These are phyloP conservation scores for Xanthia icteritia DNA, from an alignment of 2,888 invertebrate genomes.

Conservation along the genomic window DNA sequence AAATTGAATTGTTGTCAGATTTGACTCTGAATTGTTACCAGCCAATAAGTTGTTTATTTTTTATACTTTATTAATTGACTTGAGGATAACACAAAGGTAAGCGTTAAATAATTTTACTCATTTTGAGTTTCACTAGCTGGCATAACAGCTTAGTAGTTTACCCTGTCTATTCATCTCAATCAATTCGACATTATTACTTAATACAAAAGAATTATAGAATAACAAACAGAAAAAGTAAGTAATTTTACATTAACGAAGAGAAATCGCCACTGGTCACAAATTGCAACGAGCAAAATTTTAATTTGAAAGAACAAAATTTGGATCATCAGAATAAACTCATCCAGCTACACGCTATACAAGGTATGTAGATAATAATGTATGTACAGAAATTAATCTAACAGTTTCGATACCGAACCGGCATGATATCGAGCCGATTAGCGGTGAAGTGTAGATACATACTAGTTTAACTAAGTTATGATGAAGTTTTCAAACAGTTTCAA, in stretches of 20 bases:
- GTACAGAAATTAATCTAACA: slow-evolving; percentile 28
- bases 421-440: slow-evolving; percentile 33
- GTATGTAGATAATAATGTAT: not conserved
- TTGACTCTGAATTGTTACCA: not conserved
- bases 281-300: not conserved
- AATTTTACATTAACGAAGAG: not conserved
- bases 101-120: not conserved
- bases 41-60: not conserved
- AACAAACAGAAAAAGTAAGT: not conserved
- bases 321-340: not conserved
- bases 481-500: slow-evolving; percentile 27
- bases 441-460: not conserved
- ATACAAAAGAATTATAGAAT: too few species aligned
- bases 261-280: not conserved
- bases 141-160: not conserved
- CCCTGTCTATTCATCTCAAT: not conserved
- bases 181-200: not conserved
- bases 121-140: not conserved
- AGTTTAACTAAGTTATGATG: slow-evolving; percentile 11
- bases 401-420: slow-evolving; percentile 18
- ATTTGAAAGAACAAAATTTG: not conserved
- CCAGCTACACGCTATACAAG: not conserved
- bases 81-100: not conserved
- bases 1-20: slow-evolving; percentile 1
- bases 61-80: not conserved